A percentile compares a stretch with the other conserved stretches of the same genome.
Evolutionary conservation across 2,797 vertebrate species (phyloP).

Genomic region (Enteromius radiatus): DNA sequence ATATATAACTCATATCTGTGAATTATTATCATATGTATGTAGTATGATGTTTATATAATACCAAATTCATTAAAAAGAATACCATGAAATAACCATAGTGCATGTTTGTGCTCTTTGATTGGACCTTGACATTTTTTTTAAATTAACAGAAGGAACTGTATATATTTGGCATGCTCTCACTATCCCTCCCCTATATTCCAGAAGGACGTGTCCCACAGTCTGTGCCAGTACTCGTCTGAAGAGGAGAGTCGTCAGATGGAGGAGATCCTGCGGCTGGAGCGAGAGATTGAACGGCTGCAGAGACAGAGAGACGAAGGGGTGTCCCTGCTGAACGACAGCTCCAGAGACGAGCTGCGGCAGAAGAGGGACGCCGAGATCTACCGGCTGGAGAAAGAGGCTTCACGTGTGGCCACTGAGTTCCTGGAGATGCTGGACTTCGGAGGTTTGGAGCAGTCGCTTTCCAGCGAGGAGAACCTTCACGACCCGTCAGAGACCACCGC

Average conservation of each 20-base stretch:
- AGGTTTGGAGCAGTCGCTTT: conserved; percentile 81
- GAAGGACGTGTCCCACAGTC: conserved; percentile 72
- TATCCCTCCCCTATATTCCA: conserved; percentile 55
- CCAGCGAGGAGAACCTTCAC: conserved; percentile 85
- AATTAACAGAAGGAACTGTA: background rate
- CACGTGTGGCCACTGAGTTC: conserved; percentile 89
- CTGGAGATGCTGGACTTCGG: conserved; percentile 90
- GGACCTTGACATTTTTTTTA: background rate
- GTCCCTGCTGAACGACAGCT: conserved; percentile 77
- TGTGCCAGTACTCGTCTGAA: conserved; percentile 75
- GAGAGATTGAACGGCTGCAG: conserved; percentile 90
- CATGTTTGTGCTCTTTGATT: background rate
- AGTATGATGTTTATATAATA: background rate
- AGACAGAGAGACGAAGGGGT: conserved; percentile 86
- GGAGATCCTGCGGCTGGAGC: conserved; percentile 89
- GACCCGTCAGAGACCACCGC: conserved; percentile 80
- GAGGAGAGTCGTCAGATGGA: conserved; percentile 92
- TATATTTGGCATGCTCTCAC: background rate
- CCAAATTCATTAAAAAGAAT: background rate
- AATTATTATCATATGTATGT: background rate
- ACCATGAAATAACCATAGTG: background rate
- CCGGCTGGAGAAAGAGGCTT: conserved; percentile 88
- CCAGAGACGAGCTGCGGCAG: conserved; percentile 75
- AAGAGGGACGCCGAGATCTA: conserved; percentile 88
- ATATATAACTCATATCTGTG: background rate